Evolutionary conservation across 2,113 vertebrate species (phyloP).

Genomic region (Perca flavescens): DNA sequence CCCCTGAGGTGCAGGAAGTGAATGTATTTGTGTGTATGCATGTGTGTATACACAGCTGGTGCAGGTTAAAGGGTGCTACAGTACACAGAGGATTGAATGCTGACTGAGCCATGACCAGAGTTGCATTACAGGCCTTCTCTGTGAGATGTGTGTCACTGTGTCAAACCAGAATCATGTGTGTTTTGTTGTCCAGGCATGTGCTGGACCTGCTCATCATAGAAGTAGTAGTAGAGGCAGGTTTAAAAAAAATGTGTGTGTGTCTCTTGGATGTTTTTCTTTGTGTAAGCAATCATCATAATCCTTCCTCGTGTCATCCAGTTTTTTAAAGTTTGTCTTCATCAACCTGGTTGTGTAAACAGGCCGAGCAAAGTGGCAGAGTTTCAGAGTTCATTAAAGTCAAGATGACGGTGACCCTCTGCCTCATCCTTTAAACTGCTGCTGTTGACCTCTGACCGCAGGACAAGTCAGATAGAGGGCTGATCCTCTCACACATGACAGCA

Average conservation of each 20-base stretch:
- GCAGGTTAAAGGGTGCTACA: conserved; percentile 69
- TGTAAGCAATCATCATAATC: not conserved
- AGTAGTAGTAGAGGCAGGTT: not conserved
- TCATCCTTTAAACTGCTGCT: conserved; percentile 28
- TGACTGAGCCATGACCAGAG: conserved; percentile 38
- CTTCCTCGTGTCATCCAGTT: not conserved
- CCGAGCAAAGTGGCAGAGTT: not conserved
- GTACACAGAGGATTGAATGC: conserved; percentile 51
- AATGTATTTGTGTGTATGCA: conserved; percentile 40
- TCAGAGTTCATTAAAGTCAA: not conserved
- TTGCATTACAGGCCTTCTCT: conserved; percentile 36
- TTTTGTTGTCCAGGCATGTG: not conserved
- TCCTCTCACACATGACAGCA: conserved; percentile 25
- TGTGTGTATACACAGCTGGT: conserved; percentile 72
- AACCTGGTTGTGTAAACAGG: not conserved
- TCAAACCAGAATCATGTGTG: conserved; percentile 42
- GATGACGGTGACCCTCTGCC: conserved; percentile 31
- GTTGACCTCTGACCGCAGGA: conserved; percentile 53
- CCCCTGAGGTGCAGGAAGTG: conserved; percentile 56
- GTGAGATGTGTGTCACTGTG: conserved; percentile 77
- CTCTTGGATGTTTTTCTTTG: not conserved
- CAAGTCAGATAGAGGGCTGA: conserved; percentile 22
- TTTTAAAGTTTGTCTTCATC: not conserved
- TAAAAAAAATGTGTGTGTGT: not conserved
- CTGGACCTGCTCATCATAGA: not conserved